A percentile compares a stretch with the other conserved stretches of the same genome.
phyloP scores from a whole-genome alignment of 2,888 invertebrate genomes.

The Ormyrus nitidulus region DNA sequence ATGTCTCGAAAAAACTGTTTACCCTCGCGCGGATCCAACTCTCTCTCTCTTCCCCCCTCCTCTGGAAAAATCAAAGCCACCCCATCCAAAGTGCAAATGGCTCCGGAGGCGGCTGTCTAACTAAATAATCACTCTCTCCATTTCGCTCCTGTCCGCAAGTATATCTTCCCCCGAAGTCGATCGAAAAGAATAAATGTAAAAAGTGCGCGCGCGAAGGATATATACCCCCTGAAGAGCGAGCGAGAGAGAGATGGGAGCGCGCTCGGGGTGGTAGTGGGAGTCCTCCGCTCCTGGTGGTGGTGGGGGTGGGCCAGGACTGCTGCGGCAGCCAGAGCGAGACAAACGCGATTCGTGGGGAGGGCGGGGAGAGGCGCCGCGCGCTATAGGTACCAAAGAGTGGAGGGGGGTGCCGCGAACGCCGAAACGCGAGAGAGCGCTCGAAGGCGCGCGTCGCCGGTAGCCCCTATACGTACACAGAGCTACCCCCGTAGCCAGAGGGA shows the following conservation, averaged over 20 bases:
- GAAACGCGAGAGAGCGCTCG: conserved; percentile 1
- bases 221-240: conserved; percentile 7
- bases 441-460: conserved; percentile 11
- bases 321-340: neutral
- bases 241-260: neutral
- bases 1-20: neutral
- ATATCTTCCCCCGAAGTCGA: conserved; percentile 10
- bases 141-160: neutral
- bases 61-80: no score
- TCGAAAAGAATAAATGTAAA: conserved; percentile 42
- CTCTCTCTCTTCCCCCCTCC: neutral
- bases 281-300: neutral
- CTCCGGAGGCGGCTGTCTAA: neutral
- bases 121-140: no score
- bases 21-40: neutral
- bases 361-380: neutral
- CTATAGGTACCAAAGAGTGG: neutral
- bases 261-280: conserved; percentile 42
- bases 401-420: conserved; percentile 23
- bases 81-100: no score
- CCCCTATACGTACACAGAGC: neutral
- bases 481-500: neutral
- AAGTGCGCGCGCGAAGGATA: conserved; percentile 4
- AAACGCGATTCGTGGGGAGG: neutral
- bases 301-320: conserved; percentile 32